A percentile compares a stretch with the other conserved stretches of the same genome.
These are phyloP conservation scores for Cataglyphis cursor DNA, from an alignment of 2,888 invertebrate genomes.

Conservation along the genomic window DNA sequence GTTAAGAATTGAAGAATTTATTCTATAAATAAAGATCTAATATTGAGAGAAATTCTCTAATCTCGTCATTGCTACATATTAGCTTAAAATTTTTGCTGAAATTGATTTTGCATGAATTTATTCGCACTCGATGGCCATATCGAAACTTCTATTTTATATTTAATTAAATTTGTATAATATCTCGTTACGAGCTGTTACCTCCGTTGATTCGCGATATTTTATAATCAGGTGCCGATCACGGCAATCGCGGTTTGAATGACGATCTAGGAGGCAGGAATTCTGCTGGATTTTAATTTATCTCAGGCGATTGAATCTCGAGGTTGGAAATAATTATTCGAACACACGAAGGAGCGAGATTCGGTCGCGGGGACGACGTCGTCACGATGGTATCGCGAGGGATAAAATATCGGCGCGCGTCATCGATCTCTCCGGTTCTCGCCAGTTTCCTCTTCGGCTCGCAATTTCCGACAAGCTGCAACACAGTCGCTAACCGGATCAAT, in stretches of 20 bases:
- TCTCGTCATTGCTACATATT: neutral
- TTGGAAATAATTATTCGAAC: conserved; percentile 51
- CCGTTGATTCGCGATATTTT: conserved; percentile 27
- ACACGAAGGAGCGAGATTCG: conserved; percentile 22
- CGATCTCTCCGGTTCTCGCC: conserved; percentile 41
- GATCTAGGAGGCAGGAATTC: neutral
- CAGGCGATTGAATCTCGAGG: conserved; percentile 38
- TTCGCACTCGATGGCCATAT: neutral
- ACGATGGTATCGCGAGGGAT: conserved; percentile 29
- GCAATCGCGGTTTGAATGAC: neutral
- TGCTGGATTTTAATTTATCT: conserved; percentile 43
- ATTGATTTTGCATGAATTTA: conserved; percentile 10
- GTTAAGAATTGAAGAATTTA: neutral
- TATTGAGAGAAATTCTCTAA: neutral
- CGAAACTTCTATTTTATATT: neutral
- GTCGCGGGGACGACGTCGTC: conserved; percentile 26
- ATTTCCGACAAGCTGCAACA: conserved; percentile 56
- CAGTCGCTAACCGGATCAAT: conserved; percentile 61
- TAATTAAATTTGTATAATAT: conserved; percentile 49
- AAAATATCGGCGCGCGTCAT: conserved; percentile 44
- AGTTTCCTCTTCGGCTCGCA: conserved; percentile 46
- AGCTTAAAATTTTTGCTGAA: neutral
- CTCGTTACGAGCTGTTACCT: neutral
- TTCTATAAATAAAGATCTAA: neutral
- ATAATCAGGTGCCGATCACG: conserved; percentile 30